Conservation (phyloP, 2,113 vertebrate species). For the Equus quagga region DNA sequence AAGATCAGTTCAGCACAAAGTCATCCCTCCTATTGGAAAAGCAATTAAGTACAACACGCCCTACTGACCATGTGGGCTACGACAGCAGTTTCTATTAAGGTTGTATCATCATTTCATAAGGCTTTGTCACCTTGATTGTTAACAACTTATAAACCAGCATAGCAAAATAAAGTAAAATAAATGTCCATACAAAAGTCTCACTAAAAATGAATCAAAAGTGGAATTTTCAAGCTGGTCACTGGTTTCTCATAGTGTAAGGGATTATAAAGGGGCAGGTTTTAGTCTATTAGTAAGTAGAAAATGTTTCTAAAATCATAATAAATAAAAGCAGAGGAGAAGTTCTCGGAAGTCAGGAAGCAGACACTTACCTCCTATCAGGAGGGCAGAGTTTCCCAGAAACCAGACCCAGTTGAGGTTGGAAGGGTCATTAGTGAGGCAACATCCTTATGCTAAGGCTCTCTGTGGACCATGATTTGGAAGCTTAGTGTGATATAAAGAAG, state of each 20-base stretch:
- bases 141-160: neutral
- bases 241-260: neutral
- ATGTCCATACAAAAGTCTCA: neutral
- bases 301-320: slow-evolving; percentile 49
- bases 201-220: slow-evolving; percentile 13
- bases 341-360: slow-evolving; percentile 69
- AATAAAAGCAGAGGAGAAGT: slow-evolving; percentile 55
- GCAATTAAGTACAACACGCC: neutral
- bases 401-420: neutral
- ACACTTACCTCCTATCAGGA: slow-evolving; percentile 56
- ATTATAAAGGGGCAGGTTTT: neutral
- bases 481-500: neutral
- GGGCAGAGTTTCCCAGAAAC: slow-evolving; percentile 52
- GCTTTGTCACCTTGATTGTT: neutral
- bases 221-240: neutral
- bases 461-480: neutral
- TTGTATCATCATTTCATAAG: neutral
- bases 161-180: slow-evolving; percentile 4
- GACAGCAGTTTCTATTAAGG: neutral
- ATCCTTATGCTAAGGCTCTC: neutral
- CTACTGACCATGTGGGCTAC: neutral
- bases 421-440: neutral
- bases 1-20: neutral
- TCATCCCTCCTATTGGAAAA: neutral
- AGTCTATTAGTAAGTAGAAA: slow-evolving; percentile 60